These are phyloP conservation scores for Ceramica pisi DNA, from an alignment of 2,888 invertebrate genomes.

Conservation along the genomic window DNA sequence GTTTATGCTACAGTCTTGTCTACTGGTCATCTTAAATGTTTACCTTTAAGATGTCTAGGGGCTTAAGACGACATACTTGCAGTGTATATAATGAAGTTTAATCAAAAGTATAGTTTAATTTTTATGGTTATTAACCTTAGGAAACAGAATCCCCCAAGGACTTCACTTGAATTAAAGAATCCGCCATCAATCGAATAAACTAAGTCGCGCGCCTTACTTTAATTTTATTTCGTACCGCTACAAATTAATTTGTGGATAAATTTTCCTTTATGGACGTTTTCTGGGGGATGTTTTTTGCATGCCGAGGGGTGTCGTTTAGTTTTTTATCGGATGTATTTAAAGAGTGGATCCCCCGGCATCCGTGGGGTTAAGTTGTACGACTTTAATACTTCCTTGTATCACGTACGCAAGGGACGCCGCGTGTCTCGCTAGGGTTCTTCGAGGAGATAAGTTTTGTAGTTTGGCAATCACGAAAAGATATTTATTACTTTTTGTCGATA, in stretches of 20 bases:
- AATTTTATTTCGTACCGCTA: slow-evolving; percentile 81
- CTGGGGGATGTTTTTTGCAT: slow-evolving; percentile 81
- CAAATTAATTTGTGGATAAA: slow-evolving; percentile 91
- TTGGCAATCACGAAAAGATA: slow-evolving; percentile 56
- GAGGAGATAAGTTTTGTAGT: slow-evolving; percentile 53
- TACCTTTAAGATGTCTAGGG: background rate
- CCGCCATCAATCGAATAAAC: slow-evolving; percentile 51
- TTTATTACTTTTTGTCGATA: slow-evolving; percentile 59
- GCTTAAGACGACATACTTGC: background rate
- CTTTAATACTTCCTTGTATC: slow-evolving; percentile 88
- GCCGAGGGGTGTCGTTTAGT: slow-evolving; percentile 85
- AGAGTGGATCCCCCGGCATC: slow-evolving; percentile 75
- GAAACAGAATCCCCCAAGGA: slow-evolving; percentile 10
- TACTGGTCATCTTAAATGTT: slow-evolving; percentile 11
- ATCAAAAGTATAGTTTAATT: slow-evolving; percentile 6
- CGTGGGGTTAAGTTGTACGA: slow-evolving; percentile 87
- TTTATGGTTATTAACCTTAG: background rate
- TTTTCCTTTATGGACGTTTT: slow-evolving; percentile 87
- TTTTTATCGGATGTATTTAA: slow-evolving; percentile 90
- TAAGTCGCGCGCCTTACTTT: slow-evolving; percentile 67
- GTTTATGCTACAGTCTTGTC: slow-evolving; percentile 20
- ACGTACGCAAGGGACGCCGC: slow-evolving; percentile 72
- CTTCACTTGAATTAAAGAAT: slow-evolving; percentile 42
- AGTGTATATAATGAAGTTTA: background rate
- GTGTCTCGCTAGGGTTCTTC: slow-evolving; percentile 58